phyloP scores from a whole-genome alignment of 2,888 invertebrate species.

The Chaitophorus viminalis region DNA sequence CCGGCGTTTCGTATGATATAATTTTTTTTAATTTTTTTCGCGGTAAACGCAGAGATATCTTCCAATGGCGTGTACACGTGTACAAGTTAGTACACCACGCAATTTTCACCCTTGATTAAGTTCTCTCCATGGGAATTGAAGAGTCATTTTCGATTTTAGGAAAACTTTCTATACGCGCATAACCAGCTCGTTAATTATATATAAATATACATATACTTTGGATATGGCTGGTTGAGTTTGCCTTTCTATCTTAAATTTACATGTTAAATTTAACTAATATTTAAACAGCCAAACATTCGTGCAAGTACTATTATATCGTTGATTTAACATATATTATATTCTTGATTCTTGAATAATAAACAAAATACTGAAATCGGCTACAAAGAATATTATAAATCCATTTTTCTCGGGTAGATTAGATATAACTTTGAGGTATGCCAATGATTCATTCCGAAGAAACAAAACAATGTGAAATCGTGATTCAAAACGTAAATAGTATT shows the following conservation, averaged over 20 bases:
- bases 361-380: no score
- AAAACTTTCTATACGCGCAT: slow-evolving; percentile 26
- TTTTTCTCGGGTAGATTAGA: not conserved
- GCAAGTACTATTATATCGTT: slow-evolving; percentile 22
- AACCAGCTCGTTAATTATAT: slow-evolving; percentile 41
- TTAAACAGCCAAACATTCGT: slow-evolving; percentile 26
- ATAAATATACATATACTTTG: not conserved
- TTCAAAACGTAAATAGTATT: not conserved
- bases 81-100: not conserved
- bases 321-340: slow-evolving; percentile 32
- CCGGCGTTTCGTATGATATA: not conserved
- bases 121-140: slow-evolving; percentile 27
- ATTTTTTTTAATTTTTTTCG: not conserved
- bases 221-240: slow-evolving; percentile 32
- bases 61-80: not conserved
- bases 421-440: not conserved
- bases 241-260: slow-evolving; percentile 45
- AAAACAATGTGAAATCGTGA: not conserved
- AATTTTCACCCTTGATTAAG: slow-evolving; percentile 43
- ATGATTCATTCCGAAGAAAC: not conserved
- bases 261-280: slow-evolving; percentile 51
- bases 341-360: no score
- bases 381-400: not conserved
- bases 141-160: slow-evolving; percentile 31
- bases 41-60: not conserved